Evolutionary conservation across 2,113 vertebrate species (phyloP).

Genomic region (Callithrix jacchus): DNA sequence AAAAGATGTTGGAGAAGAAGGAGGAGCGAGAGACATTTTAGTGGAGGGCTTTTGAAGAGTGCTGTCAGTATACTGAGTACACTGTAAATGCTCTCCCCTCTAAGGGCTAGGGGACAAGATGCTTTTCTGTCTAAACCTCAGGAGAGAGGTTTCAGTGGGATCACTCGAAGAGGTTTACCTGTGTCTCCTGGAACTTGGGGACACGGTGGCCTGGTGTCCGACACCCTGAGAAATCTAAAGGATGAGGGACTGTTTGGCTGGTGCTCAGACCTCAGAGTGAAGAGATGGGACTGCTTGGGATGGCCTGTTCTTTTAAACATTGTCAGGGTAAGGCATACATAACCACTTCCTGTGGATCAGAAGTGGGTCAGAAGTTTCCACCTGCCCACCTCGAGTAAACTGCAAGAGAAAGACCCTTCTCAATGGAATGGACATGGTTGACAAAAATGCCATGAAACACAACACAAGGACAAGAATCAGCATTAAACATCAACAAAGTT

Average conservation of each 20-base stretch:
- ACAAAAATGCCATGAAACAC: background rate
- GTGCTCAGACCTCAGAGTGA: background rate
- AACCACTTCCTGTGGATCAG: background rate
- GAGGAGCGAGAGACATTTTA: background rate
- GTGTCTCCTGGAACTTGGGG: background rate
- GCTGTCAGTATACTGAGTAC: background rate
- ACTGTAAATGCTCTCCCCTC: background rate
- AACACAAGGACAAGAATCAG: background rate
- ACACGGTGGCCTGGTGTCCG: background rate
- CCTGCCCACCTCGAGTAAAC: background rate
- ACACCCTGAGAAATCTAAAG: background rate
- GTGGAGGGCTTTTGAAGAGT: background rate
- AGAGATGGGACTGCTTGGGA: background rate
- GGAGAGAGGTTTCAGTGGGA: background rate
- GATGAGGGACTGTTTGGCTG: background rate
- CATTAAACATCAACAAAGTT: background rate
- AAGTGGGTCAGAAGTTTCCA: background rate
- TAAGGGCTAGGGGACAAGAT: fast-evolving
- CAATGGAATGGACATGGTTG: background rate
- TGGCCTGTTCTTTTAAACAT: background rate
- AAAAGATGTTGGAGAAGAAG: background rate
- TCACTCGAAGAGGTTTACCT: background rate
- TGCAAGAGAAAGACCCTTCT: background rate
- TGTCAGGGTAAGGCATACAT: background rate
- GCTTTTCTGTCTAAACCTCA: background rate